These are phyloP conservation scores for Oxygymnocypris stewartii DNA, from an alignment of 2,113 vertebrate species.

Conservation along the genomic window DNA sequence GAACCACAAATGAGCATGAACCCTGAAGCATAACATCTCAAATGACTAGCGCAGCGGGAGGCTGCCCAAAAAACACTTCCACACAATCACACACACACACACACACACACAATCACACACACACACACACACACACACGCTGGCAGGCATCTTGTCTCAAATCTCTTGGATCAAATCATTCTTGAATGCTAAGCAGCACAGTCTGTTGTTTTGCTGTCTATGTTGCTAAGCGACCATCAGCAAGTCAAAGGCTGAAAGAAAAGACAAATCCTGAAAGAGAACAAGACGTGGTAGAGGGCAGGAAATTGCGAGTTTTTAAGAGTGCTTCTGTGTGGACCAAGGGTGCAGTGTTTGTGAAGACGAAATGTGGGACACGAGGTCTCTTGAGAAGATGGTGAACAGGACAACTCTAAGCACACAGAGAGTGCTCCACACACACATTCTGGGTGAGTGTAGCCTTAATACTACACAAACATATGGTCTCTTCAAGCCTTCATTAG, in stretches of 20 bases:
- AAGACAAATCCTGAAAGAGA: conserved; percentile 51
- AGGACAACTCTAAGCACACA: conserved; percentile 33
- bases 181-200: conserved; percentile 60
- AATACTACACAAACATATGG: conserved; percentile 23
- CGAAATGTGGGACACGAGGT: conserved; percentile 17
- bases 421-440: conserved; percentile 55
- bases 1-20: conserved; percentile 41
- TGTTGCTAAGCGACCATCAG: conserved; percentile 70
- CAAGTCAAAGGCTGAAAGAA: conserved; percentile 53
- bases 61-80: conserved; percentile 61
- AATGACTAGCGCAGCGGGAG: conserved; percentile 49
- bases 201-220: conserved; percentile 65
- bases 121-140: conserved; percentile 58
- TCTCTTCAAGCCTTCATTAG: background rate
- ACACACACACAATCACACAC: no score
- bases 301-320: conserved; percentile 27
- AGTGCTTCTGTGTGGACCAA: conserved; percentile 11
- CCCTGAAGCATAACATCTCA: conserved; percentile 39
- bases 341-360: background rate
- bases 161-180: conserved; percentile 62
- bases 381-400: conserved; percentile 41
- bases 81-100: conserved; percentile 35
- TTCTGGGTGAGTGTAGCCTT: conserved; percentile 59
- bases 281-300: conserved; percentile 6
- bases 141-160: conserved; percentile 49